These are phyloP conservation scores for Bombus cullumanus DNA, from an alignment of 1,140 invertebrate species.

Conservation along the genomic window DNA sequence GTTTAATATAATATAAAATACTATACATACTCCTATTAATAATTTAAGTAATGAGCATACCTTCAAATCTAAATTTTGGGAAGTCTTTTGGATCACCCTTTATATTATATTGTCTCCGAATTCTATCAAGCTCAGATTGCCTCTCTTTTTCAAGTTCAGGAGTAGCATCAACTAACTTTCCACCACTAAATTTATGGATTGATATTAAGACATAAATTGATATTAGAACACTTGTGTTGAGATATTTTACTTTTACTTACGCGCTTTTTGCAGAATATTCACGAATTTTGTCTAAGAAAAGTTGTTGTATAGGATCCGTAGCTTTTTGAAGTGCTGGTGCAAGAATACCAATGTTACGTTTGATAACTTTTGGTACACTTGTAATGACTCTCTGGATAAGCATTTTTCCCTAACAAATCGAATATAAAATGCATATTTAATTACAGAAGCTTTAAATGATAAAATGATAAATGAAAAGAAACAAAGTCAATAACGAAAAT, in stretches of 20 bases:
- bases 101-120: slow-evolving; percentile 89
- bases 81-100: slow-evolving; percentile 94
- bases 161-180: slow-evolving; percentile 90
- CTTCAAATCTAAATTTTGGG: slow-evolving; percentile 91
- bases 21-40: background rate
- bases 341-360: slow-evolving; percentile 87
- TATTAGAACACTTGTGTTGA: background rate
- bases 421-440: background rate
- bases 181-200: slow-evolving; percentile 83
- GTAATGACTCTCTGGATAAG: slow-evolving; percentile 63
- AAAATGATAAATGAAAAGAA: background rate
- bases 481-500: background rate
- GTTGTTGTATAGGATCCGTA: slow-evolving; percentile 95
- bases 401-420: slow-evolving; percentile 72
- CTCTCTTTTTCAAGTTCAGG: slow-evolving; percentile 90
- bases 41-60: slow-evolving; percentile 63
- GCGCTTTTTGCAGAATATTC: slow-evolving; percentile 92
- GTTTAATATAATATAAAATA: background rate
- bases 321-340: slow-evolving; percentile 89
- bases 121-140: slow-evolving; percentile 90
- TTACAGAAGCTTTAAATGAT: background rate
- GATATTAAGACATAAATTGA: slow-evolving; percentile 19
- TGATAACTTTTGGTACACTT: slow-evolving; percentile 73
- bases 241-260: slow-evolving; percentile 80
- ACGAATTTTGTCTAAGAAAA: slow-evolving; percentile 95